A percentile compares a stretch with the other conserved stretches of the same genome.
phyloP scores from a whole-genome alignment of 2,888 invertebrate genomes.

The Asteroscopus sphinx region DNA sequence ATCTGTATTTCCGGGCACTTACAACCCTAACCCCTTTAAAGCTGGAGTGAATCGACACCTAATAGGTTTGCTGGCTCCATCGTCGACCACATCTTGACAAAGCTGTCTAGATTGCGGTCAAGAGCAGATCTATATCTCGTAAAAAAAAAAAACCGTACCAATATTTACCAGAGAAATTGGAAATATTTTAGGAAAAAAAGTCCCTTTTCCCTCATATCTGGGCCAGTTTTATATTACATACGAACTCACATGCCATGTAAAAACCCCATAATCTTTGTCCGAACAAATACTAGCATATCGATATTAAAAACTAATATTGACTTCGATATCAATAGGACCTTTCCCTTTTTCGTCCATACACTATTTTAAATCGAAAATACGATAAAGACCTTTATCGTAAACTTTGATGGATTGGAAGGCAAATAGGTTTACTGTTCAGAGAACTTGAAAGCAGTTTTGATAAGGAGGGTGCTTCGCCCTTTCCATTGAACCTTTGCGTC shows the following conservation, averaged over 20 bases:
- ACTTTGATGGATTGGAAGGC: constrained; percentile 70
- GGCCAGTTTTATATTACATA: constrained; percentile 31
- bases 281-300: constrained; percentile 48
- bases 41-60: no score
- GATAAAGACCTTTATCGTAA: constrained; percentile 64
- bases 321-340: constrained; percentile 44
- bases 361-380: constrained; percentile 60
- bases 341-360: constrained; percentile 43
- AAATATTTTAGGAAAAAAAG: constrained; percentile 29
- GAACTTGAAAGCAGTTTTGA: constrained; percentile 71
- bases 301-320: constrained; percentile 61
- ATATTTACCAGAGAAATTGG: constrained; percentile 51
- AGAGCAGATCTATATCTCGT: no score
- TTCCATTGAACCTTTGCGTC: constrained; percentile 63
- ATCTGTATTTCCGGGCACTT: no score
- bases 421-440: constrained; percentile 67
- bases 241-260: constrained; percentile 20
- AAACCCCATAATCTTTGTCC: constrained; percentile 51
- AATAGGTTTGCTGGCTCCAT: no score
- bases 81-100: no score
- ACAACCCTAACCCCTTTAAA: no score
- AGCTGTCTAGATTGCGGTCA: no score
- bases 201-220: constrained; percentile 33
- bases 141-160: constrained; percentile 29
- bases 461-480: constrained; percentile 64